These are phyloP conservation scores for Drosophila subsilvestris DNA, from an alignment of 2,888 invertebrate species.

Conservation along the genomic window DNA sequence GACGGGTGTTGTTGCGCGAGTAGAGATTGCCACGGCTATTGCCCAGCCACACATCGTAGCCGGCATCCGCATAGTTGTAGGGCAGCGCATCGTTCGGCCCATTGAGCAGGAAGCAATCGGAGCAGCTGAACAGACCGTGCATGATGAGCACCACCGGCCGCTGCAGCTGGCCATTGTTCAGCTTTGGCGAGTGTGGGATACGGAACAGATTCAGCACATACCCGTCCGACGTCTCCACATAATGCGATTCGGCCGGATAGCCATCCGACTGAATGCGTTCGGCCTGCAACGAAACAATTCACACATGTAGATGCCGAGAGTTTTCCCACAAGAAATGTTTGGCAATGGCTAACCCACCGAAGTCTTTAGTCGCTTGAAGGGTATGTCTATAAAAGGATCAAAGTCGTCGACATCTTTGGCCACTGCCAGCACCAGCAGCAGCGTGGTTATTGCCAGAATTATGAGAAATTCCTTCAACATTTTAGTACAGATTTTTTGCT, in stretches of 20 bases:
- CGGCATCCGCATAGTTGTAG: conserved; percentile 85
- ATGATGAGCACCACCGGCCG: conserved; percentile 88
- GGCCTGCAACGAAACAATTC: conserved; percentile 49
- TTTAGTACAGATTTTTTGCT: conserved; percentile 14
- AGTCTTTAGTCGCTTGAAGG: conserved; percentile 64
- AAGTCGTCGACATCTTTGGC: conserved; percentile 16
- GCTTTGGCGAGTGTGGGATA: conserved; percentile 86
- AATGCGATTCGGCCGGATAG: conserved; percentile 89
- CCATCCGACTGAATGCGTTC: conserved; percentile 76
- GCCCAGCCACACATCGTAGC: conserved; percentile 87
- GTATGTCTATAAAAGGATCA: conserved; percentile 69
- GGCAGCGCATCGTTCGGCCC: conserved; percentile 87
- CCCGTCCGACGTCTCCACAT: conserved; percentile 91
- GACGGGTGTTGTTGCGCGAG: conserved; percentile 85
- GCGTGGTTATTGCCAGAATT: conserved; percentile 36
- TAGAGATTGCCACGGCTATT: conserved; percentile 88
- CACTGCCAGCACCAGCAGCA: conserved; percentile 32
- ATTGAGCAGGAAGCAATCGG: conserved; percentile 89
- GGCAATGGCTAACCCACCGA: conserved; percentile 49
- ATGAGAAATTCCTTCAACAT: conserved; percentile 41
- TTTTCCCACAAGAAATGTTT: not conserved
- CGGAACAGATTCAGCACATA: conserved; percentile 92
- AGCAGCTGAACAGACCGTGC: conserved; percentile 89
- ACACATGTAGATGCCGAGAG: no score
- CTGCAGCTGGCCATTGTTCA: conserved; percentile 81